Evolutionary conservation across 2,888 invertebrate species (phyloP).

Genomic region (Girardia tigrina): DNA sequence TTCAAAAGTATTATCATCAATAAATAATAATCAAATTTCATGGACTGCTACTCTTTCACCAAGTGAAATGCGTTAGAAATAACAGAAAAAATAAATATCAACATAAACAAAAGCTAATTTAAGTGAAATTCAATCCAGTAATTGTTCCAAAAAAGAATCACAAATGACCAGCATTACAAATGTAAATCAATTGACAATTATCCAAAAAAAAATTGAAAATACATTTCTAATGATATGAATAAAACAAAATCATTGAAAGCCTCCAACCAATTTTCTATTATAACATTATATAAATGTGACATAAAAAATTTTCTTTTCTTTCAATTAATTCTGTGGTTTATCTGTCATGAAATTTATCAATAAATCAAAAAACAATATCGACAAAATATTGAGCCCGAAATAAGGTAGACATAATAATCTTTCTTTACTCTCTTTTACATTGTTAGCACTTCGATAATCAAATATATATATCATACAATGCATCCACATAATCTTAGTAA

Average conservation of each 20-base stretch:
- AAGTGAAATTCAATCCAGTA: not conserved
- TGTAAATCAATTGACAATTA: not conserved
- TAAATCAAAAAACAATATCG: not conserved
- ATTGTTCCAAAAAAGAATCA: not conserved
- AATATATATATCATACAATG: not conserved
- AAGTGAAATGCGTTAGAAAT: not conserved
- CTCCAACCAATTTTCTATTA: constrained; percentile 13
- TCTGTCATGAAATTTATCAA: no score
- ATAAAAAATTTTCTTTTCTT: no score
- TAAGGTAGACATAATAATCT: not conserved
- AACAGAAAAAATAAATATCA: not conserved
- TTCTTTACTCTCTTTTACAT: not conserved
- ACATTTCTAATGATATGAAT: constrained; percentile 14
- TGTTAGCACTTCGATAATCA: not conserved
- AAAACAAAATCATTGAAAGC: constrained; percentile 17
- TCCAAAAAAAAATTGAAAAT: constrained; percentile 9
- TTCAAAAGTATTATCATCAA: not conserved
- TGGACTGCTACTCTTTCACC: not conserved
- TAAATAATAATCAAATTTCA: not conserved
- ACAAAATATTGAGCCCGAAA: not conserved
- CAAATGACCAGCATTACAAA: constrained; percentile 19
- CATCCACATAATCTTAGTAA: not conserved
- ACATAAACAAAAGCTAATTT: not conserved
- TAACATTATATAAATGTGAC: no score
- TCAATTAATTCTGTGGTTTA: no score